These are phyloP conservation scores for Phrynocephalus vlangalii DNA, from an alignment of 2,797 vertebrate genomes.

Conservation along the genomic window DNA sequence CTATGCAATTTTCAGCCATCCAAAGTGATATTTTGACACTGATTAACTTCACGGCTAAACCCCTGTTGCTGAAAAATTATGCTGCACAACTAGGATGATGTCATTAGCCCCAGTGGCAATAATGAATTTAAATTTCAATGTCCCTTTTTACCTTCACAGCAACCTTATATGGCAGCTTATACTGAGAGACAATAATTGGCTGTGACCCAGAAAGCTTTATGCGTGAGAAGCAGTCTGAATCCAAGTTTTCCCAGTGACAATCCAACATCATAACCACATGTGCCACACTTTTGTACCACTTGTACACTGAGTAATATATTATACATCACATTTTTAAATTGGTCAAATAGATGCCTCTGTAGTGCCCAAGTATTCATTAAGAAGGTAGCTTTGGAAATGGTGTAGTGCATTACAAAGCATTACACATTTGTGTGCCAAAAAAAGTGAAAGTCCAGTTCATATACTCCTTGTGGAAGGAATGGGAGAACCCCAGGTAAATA, in stretches of 20 bases:
- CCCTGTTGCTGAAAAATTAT: no score
- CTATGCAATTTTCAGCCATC: no score
- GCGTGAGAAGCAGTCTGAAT: neutral
- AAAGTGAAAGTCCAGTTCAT: neutral
- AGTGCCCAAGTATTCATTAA: neutral
- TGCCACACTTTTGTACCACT: neutral
- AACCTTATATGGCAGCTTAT: neutral
- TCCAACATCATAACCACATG: neutral
- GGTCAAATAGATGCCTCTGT: neutral
- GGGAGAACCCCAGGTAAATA: neutral
- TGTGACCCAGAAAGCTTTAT: neutral
- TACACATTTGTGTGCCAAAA: neutral
- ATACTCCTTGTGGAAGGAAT: neutral
- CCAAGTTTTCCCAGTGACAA: neutral
- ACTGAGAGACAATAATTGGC: neutral
- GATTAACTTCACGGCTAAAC: no score
- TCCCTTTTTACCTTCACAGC: neutral
- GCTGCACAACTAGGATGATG: no score
- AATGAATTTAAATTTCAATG: neutral
- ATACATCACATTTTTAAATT: neutral
- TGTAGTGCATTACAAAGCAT: no score
- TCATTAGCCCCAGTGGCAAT: no score
- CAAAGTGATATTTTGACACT: no score
- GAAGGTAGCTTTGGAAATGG: neutral
- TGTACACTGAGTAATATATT: neutral